These are phyloP conservation scores for Troides aeacus DNA, from an alignment of 2,888 invertebrate species.

Conservation along the genomic window DNA sequence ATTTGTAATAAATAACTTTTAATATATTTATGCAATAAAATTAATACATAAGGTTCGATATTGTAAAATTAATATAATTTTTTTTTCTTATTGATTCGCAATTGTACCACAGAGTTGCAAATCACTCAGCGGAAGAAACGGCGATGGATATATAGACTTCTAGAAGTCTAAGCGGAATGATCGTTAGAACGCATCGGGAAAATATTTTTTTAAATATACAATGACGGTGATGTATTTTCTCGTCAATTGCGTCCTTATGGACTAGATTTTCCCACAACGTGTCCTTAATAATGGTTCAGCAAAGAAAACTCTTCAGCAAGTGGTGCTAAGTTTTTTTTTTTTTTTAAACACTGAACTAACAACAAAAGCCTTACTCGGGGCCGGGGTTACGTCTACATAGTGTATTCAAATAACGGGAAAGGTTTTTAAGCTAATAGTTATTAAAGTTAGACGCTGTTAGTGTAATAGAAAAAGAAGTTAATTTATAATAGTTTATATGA, in stretches of 20 bases:
- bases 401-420: conserved; percentile 6
- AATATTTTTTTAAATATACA: conserved; percentile 42
- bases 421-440: conserved; percentile 22
- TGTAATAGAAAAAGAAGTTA: conserved; percentile 46
- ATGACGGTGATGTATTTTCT: conserved; percentile 22
- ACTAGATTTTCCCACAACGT: conserved; percentile 58
- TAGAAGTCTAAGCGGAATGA: conserved; percentile 68
- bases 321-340: conserved; percentile 30
- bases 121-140: conserved; percentile 53
- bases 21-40: background rate
- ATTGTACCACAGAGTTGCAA: conserved; percentile 46
- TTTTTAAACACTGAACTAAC: conserved; percentile 28
- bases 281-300: conserved; percentile 54
- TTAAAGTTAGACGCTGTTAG: conserved; percentile 59
- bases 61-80: background rate
- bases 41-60: background rate
- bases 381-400: conserved; percentile 14
- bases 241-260: conserved; percentile 43
- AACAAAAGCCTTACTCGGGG: conserved; percentile 22
- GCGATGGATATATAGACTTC: conserved; percentile 60
- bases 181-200: conserved; percentile 62
- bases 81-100: background rate
- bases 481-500: conserved; percentile 33
- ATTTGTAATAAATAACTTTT: background rate
- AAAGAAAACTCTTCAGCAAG: conserved; percentile 50